Percentiles rank a stretch among this genome's conserved stretches.
Conservation (phyloP, 1,140 invertebrate species). For the Pseudomyrmex cubaensis region DNA sequence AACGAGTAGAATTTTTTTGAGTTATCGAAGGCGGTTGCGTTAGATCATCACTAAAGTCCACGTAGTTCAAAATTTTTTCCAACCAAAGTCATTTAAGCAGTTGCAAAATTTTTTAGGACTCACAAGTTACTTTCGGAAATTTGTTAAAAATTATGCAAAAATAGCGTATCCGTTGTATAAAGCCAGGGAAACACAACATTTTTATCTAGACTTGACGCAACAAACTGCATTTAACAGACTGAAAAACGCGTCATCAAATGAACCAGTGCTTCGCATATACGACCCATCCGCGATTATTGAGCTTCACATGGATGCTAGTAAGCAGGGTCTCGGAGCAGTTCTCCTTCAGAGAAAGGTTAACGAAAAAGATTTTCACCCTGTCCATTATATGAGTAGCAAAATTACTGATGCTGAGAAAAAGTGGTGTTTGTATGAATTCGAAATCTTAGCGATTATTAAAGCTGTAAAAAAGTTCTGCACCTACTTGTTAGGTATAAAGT, state of each 20-base stretch:
- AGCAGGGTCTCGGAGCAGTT: conserved; percentile 28
- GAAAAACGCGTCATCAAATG: too few relatives aligned
- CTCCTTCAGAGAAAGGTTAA: background rate
- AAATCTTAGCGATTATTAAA: background rate
- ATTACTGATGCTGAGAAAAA: background rate
- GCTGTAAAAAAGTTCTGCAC: background rate
- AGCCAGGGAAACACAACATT: background rate
- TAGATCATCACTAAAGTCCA: conserved; percentile 57
- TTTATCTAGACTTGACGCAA: too few relatives aligned
- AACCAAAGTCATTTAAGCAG: background rate
- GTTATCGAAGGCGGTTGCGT: conserved; percentile 61
- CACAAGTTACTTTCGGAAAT: conserved; percentile 32
- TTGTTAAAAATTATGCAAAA: background rate
- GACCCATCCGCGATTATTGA: conserved; percentile 2
- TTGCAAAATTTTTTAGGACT: conserved; percentile 21
- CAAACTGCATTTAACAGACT: too few relatives aligned
- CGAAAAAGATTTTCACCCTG: conserved; percentile 7
- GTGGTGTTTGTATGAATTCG: background rate
- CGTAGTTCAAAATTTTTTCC: background rate
- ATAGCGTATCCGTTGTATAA: conserved; percentile 6
- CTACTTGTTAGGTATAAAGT: background rate
- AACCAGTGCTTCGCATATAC: conserved; percentile 15
- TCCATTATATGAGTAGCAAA: conserved; percentile 17
- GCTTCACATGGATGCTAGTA: conserved; percentile 12
- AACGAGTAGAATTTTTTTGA: conserved; percentile 73